These are phyloP conservation scores for Drosophila repletoides DNA, from an alignment of 1,140 invertebrate genomes.

Conservation along the genomic window DNA sequence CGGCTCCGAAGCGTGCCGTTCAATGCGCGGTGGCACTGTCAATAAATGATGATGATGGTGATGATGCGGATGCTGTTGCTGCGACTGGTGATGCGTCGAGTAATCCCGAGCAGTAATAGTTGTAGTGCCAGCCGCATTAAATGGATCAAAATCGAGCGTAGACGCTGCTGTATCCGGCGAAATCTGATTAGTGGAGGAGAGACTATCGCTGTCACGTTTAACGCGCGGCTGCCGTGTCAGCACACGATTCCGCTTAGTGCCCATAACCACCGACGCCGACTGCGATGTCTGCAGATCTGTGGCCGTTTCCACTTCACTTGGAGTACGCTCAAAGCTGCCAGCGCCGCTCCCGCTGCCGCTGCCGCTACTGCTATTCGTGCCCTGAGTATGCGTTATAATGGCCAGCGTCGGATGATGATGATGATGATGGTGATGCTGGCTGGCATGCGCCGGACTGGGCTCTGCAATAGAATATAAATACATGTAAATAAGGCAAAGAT, in stretches of 20 bases:
- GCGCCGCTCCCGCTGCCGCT: slow-evolving; percentile 42
- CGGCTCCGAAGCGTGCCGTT: slow-evolving; percentile 85
- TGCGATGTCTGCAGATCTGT: slow-evolving; percentile 43
- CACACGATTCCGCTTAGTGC: slow-evolving; percentile 85
- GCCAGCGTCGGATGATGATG: slow-evolving; percentile 49
- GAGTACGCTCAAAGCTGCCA: slow-evolving; percentile 63
- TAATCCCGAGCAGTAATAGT: slow-evolving; percentile 59
- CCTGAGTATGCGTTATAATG: slow-evolving; percentile 51
- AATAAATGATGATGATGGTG: slow-evolving; percentile 75
- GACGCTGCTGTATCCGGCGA: slow-evolving; percentile 82
- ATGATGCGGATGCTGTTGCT: slow-evolving; percentile 32
- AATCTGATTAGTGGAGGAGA: slow-evolving; percentile 81
- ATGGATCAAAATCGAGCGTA: slow-evolving; percentile 82
- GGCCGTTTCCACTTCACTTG: slow-evolving; percentile 41
- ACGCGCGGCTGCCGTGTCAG: slow-evolving; percentile 87
- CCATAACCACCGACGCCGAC: slow-evolving; percentile 74
- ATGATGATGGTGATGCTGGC: too few species aligned
- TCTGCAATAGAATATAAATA: too few species aligned
- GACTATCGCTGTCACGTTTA: slow-evolving; percentile 85
- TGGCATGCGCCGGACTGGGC: slow-evolving; percentile 61
- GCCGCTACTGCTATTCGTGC: slow-evolving; percentile 38
- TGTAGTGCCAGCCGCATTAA: slow-evolving; percentile 70
- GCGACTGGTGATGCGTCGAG: slow-evolving; percentile 59
- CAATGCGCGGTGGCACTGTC: slow-evolving; percentile 83
- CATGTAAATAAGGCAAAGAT: too few species aligned